phyloP scores from a whole-genome alignment of 2,888 invertebrate species.

The Protonemura montana region DNA sequence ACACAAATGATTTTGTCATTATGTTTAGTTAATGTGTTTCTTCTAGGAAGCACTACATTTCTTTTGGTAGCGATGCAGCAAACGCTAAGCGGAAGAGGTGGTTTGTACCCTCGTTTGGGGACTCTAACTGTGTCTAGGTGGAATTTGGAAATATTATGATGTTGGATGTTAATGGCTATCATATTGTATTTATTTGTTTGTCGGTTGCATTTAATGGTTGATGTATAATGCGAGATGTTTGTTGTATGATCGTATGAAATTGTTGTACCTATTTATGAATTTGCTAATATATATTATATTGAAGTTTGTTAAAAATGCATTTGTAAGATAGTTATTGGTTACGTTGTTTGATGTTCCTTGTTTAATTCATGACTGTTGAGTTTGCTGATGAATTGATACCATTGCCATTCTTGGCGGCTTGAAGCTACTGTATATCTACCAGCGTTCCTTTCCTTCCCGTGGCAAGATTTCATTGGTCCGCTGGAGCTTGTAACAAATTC shows the following conservation, averaged over 20 bases:
- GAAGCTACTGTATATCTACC: too few species aligned
- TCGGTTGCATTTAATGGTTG: too few species aligned
- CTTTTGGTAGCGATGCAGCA: background rate
- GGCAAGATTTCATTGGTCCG: too few species aligned
- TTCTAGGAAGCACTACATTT: conserved; percentile 26
- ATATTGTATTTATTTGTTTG: background rate
- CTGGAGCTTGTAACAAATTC: too few species aligned
- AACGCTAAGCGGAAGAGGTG: background rate
- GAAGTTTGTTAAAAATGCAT: background rate
- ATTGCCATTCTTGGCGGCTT: too few species aligned
- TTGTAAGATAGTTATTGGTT: too few species aligned
- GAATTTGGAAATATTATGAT: background rate
- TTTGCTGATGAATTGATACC: too few species aligned
- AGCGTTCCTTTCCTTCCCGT: too few species aligned
- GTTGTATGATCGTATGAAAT: background rate
- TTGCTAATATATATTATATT: background rate
- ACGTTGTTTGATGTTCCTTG: too few species aligned
- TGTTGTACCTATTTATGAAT: background rate
- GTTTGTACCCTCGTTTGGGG: conserved; percentile 23
- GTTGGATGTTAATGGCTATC: background rate
- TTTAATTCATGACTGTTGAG: too few species aligned
- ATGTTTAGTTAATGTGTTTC: background rate
- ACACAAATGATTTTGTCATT: too few species aligned
- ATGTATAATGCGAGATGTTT: too few species aligned
- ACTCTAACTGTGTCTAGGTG: conserved; percentile 12